Evolutionary conservation across 2,797 vertebrate species (phyloP), one percentile per base, ranked within the genome.

Genomic region (Gallinago stenura): DNA sequence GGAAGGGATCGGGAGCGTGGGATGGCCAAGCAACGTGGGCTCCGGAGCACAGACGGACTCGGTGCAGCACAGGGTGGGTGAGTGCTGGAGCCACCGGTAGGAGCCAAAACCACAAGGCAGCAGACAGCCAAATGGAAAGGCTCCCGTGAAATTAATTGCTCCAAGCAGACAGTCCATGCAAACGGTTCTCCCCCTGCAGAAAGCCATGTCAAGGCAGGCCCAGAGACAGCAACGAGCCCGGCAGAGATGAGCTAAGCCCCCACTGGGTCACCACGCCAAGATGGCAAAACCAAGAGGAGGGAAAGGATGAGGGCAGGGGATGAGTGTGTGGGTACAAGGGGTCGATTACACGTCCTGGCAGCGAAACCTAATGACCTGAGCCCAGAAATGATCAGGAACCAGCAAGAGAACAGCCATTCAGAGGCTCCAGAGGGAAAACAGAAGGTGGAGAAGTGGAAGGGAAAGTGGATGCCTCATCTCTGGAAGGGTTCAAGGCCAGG

Each of bases 81-180:
- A 68, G 54, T 15, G 60, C 61, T 64, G 60, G 45, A 83, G 81
- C 43, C 43, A 1, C 0, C 7, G 5, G 26, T 6, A 8, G 46
- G 83, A 92, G 87, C 76, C 84, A 73, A 85, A 95, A 17, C 90
- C 90, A 80, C 80, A 60, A 30, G 66, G 84, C 91, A 73, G 71
- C 4, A 82, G 88, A 65, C 28, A 60, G 61, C 15, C 17, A 39
- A 58, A 71, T 77, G 65, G 43, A 66, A 72, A 68, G 54, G 43
- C 66, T 81, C 46, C 76, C 25, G 33, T 18, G 18, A 72, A 78
- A 60, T 73, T 19, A 78, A n/a, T 50, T 60, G 76, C 80, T 69
- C 10, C 43, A 26, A 65, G 94, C 66, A 78, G 61, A 73, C 51
- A 31, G 68, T 70, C 70, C 71, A 14, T 60, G 71, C 71, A 37